Evolutionary conservation across 1,140 invertebrate genomes (phyloP), one percentile per base, ranked within the genome.

Genomic region (Neuroterus valhalla): DNA sequence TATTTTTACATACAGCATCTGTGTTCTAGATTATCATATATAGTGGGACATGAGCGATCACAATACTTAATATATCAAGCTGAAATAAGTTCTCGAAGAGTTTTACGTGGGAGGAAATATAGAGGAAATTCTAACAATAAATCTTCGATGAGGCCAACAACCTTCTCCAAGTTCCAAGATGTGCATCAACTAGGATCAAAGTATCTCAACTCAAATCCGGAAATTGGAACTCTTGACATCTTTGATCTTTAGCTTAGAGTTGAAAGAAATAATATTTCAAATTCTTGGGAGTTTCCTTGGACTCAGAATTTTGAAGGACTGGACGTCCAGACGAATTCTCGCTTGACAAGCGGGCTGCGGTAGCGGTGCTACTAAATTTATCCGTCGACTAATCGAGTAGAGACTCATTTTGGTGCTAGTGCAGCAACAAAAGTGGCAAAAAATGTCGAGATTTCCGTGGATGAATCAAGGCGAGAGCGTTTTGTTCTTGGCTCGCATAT

Each of bases 401-500:
- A 77, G 44, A 66, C 81, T 70, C 71, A 48, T 12, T 62, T 43
- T 50, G 46, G 82, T 72, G 76, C 66, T 55, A 50, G 62, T 74
- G 50, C 43, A 43, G 42, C 50, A 45, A 72, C 45, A 74, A 75
- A 75, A 71, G 21, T 70, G 48, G 15, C n/a, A 43, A 76, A 78
- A 55, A 75, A 52, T 44, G 66, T 48, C 42, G 67, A 80, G 72
- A 81, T 80, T 76, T 68, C 73, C 50, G 76, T 78, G 81, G 76
- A 84, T 84, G 82, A 84, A 84, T 84, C 79, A 84, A 83, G 81
- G 66, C 62, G 43, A 67, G 76, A 62, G 77, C 86, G 89, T 90
- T 90, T 88, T 91, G 78, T 90, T 90, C 87, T 90, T 89, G 82
- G 82, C 82, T 82, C 76, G 68, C 45, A 26, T 48, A 55, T 15